phyloP scores from a whole-genome alignment of 2,888 invertebrate species.

The Lacanobia oleracea region DNA sequence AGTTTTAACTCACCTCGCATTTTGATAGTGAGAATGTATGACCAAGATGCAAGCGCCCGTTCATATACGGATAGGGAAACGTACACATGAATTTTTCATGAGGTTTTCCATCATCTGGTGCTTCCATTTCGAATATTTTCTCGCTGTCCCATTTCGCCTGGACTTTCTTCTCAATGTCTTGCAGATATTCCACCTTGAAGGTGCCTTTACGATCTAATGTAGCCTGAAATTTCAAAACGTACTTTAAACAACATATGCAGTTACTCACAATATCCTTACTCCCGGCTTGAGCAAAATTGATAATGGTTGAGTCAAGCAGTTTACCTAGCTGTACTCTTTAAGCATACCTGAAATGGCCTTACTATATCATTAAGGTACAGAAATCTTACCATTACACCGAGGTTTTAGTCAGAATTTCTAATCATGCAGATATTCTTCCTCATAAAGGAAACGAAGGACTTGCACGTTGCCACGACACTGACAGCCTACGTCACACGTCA shows the following conservation, averaged over 20 bases:
- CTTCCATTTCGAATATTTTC: constrained; percentile 96
- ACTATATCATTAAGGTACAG: not conserved
- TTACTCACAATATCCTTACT: not conserved
- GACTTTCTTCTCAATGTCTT: constrained; percentile 96
- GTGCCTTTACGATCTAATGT: constrained; percentile 95
- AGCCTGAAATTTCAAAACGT: constrained; percentile 74
- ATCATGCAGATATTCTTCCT: constrained; percentile 20
- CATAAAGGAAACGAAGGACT: constrained; percentile 18
- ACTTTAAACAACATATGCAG: constrained; percentile 29
- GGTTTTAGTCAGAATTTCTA: constrained; percentile 57
- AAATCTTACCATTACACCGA: constrained; percentile 49
- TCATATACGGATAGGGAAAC: constrained; percentile 99
- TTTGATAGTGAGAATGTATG: constrained; percentile 99
- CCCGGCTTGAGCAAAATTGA: constrained; percentile 30
- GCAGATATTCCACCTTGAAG: constrained; percentile 98
- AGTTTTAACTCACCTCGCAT: constrained; percentile 94
- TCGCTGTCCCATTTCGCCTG: constrained; percentile 96
- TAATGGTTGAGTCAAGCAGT: not conserved
- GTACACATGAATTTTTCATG: constrained; percentile 97
- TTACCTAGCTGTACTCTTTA: not conserved
- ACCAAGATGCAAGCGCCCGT: constrained; percentile 99
- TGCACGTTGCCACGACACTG: constrained; percentile 59
- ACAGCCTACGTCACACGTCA: constrained; percentile 26
- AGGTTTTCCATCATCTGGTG: constrained; percentile 91
- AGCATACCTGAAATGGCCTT: not conserved